Base-by-base conservation (phyloP, 2,797 vertebrate species). In the Anniella stebbinsi region DNA sequence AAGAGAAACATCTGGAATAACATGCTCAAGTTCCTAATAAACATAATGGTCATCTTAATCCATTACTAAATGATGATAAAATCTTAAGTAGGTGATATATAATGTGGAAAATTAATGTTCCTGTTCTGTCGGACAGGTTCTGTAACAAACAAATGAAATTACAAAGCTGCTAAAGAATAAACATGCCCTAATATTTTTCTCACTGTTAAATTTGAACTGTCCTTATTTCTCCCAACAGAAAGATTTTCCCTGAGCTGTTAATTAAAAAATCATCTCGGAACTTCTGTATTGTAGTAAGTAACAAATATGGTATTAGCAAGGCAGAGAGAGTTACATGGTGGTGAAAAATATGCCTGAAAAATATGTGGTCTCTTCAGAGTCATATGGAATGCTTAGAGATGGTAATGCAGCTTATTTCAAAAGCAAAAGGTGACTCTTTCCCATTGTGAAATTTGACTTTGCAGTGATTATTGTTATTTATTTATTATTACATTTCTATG, bases 1-100 rank as follows among this genome's bases (percentile, higher is more conserved):
- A 57, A 12, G 67, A 88, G 76, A 11, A 93, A 82, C 86, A 87
- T 83, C 54, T 87, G 87, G 45, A 84, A 91, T 78, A 90, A 83
- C 6, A 4, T 25, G 87, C 92, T 92, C 48, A 8, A n/a, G 9
- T 81, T 81, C 41, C n/a, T 89, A 78, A 48, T 66, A 83, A 77
- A 76, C 72, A 15, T 45, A 30, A 9, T 45, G 38, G 41, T 1
- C 92, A 91, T 88, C 84, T 80, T 93, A 90, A 90, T n/a, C 51
- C 45, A 2, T 83, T 54, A 88, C 38, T 86, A 83, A 94, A 87
- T 28, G 51, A n/a, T 33, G 4, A 73, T 92, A 84, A 67, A 76
- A 90, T 81, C 1, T 88, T 66, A 80, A 30, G 45, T 88, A 1
- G 0, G 17, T 88, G 33, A 81, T 7, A 38, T 91, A 78, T 88